A percentile compares a stretch with the other conserved stretches of the same genome.
These are phyloP conservation scores for Hafferia zeledoni DNA, from an alignment of 2,797 vertebrate species.

Conservation along the genomic window DNA sequence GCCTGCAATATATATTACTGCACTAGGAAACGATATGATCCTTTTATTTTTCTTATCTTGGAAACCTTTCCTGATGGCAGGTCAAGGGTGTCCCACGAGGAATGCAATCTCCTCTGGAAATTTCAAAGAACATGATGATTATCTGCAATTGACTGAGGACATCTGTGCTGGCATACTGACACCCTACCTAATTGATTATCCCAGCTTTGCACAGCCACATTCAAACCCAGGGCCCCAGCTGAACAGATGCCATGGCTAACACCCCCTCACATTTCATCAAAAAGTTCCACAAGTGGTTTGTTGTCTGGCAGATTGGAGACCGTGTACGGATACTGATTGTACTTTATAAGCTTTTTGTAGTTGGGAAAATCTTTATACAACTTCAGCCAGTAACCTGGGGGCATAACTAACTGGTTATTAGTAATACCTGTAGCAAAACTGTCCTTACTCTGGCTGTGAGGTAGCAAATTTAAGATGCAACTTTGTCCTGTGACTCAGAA, in stretches of 20 bases:
- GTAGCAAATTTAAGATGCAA: fast-evolving
- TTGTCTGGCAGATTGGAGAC: background rate
- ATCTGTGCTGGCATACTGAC: constrained; percentile 67
- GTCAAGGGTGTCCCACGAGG: constrained; percentile 52
- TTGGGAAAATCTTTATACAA: background rate
- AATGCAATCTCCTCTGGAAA: constrained; percentile 61
- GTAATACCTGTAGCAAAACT: background rate
- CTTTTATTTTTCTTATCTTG: constrained; percentile 61
- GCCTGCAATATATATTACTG: constrained; percentile 12
- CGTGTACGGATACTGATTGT: fast-evolving
- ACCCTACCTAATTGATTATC: constrained; percentile 67
- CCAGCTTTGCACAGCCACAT: constrained; percentile 16
- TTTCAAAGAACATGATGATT: constrained; percentile 63
- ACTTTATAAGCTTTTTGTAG: background rate
- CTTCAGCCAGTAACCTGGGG: background rate
- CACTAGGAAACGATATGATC: constrained; percentile 17
- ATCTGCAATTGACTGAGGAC: constrained; percentile 68
- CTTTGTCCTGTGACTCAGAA: background rate
- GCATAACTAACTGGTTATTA: background rate
- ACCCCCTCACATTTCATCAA: background rate
- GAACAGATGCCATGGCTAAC: constrained; percentile 57
- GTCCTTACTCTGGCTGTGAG: background rate
- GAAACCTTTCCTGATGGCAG: constrained; percentile 44
- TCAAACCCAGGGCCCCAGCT: constrained; percentile 37
- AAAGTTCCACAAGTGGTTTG: constrained; percentile 48